Percentiles rank a stretch among this genome's conserved stretches.
phyloP scores from a whole-genome alignment of 2,113 vertebrate species.

The Rhagologus leucostigma region DNA sequence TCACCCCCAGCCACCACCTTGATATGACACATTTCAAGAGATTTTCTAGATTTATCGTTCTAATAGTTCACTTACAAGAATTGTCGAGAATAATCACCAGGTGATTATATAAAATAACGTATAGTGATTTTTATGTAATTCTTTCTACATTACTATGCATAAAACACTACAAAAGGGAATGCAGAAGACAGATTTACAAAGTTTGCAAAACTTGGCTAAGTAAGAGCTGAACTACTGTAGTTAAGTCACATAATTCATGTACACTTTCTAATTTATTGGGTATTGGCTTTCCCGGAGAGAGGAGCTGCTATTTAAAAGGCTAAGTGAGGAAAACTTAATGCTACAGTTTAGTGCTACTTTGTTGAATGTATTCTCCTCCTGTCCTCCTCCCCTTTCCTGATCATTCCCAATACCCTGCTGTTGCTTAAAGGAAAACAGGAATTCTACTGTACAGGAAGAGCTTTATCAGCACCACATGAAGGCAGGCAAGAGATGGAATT shows the following conservation, averaged over 20 bases:
- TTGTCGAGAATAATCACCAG: slow-evolving; percentile 47
- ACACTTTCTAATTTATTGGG: slow-evolving; percentile 3
- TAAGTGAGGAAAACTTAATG: slow-evolving; percentile 51
- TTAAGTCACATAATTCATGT: background rate
- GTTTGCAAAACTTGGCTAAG: slow-evolving; percentile 21
- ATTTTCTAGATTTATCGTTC: slow-evolving; percentile 23
- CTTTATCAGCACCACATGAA: slow-evolving; percentile 97
- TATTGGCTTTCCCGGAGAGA: background rate
- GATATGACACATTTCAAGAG: slow-evolving; percentile 27
- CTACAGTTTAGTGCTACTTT: slow-evolving; percentile 55
- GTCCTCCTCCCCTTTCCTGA: slow-evolving; percentile 84
- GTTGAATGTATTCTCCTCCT: slow-evolving; percentile 69
- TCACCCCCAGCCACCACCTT: background rate
- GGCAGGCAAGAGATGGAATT: slow-evolving; percentile 94
- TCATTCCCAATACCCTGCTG: slow-evolving; percentile 83
- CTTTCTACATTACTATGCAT: slow-evolving; percentile 12
- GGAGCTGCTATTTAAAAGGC: slow-evolving; percentile 1
- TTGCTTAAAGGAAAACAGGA: slow-evolving; percentile 90
- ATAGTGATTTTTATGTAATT: slow-evolving; percentile 18
- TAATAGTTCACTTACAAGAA: slow-evolving; percentile 12
- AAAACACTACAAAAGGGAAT: slow-evolving; percentile 10
- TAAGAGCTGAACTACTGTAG: background rate
- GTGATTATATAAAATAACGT: slow-evolving; percentile 45
- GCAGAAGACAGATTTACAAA: background rate
- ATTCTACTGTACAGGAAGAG: slow-evolving; percentile 97